Evolutionary conservation across 2,888 invertebrate species (phyloP).

Genomic region (Halictus ligatus): DNA sequence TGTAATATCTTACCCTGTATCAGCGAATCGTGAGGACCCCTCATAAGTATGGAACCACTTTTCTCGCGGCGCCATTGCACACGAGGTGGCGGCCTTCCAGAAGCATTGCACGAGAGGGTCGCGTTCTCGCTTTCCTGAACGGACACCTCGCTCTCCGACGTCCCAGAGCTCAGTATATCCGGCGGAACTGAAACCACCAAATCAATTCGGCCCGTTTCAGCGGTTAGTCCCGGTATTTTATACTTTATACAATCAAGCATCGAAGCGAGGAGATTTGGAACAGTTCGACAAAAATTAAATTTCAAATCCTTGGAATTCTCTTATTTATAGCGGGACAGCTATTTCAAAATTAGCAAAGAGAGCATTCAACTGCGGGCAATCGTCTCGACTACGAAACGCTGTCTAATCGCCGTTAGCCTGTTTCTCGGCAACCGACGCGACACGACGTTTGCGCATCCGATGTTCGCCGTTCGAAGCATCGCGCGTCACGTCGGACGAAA

Average conservation of each 20-base stretch:
- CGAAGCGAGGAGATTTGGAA: not conserved
- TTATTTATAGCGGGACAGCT: no score
- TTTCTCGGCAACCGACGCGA: not conserved
- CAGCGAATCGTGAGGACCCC: conserved; percentile 76
- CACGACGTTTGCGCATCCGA: not conserved
- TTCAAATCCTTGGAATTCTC: not conserved
- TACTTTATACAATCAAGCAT: not conserved
- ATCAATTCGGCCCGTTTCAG: not conserved
- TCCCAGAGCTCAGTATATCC: conserved; percentile 91
- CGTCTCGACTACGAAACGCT: no score
- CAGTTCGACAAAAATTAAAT: not conserved
- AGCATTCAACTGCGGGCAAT: no score
- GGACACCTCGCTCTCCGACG: conserved; percentile 89
- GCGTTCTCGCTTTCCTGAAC: conserved; percentile 91
- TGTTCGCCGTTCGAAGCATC: not conserved
- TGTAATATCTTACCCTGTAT: conserved; percentile 71
- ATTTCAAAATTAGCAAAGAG: no score
- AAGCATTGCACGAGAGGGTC: conserved; percentile 90
- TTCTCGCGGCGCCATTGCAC: conserved; percentile 85
- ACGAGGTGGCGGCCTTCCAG: conserved; percentile 89
- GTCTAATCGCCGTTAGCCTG: not conserved
- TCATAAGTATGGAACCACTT: conserved; percentile 76
- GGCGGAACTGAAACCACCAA: conserved; percentile 89
- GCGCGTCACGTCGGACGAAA: not conserved
- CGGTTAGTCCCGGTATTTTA: not conserved